phyloP scores from a whole-genome alignment of 2,888 invertebrate species.

The Macrosoma leucophasiata region DNA sequence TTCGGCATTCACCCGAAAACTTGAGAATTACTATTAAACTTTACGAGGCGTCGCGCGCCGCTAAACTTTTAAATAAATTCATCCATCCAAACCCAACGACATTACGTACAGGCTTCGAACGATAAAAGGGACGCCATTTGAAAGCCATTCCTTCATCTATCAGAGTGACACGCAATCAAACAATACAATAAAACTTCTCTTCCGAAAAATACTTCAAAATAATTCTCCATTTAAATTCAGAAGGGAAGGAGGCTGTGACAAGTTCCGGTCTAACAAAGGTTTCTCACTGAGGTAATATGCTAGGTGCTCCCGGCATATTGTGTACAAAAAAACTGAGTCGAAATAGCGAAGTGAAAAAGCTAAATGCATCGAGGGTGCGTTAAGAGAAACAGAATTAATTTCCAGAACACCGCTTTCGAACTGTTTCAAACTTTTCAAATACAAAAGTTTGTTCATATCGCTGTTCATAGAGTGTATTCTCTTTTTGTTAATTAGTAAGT shows the following conservation, averaged over 20 bases:
- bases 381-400: slow-evolving; percentile 48
- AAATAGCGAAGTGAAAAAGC: slow-evolving; percentile 46
- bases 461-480: too few species aligned
- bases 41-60: slow-evolving; percentile 34
- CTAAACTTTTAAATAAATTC: slow-evolving; percentile 70
- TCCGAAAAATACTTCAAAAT: slow-evolving; percentile 73
- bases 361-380: slow-evolving; percentile 38
- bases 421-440: slow-evolving; percentile 19
- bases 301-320: slow-evolving; percentile 46
- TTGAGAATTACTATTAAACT: slow-evolving; percentile 57
- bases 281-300: slow-evolving; percentile 41
- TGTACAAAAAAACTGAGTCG: slow-evolving; percentile 50
- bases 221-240: slow-evolving; percentile 75
- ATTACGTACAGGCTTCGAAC: slow-evolving; percentile 49
- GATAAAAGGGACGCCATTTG: slow-evolving; percentile 61
- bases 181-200: slow-evolving; percentile 75
- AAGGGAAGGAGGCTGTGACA: slow-evolving; percentile 45
- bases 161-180: slow-evolving; percentile 74
- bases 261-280: slow-evolving; percentile 60
- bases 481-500: too few species aligned
- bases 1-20: slow-evolving; percentile 37
- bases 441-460: too few species aligned
- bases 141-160: slow-evolving; percentile 66
- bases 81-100: slow-evolving; percentile 51
- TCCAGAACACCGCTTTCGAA: slow-evolving; percentile 28